Evolutionary conservation across 2,888 invertebrate genomes (phyloP).

Genomic region (Orthosia incerta): DNA sequence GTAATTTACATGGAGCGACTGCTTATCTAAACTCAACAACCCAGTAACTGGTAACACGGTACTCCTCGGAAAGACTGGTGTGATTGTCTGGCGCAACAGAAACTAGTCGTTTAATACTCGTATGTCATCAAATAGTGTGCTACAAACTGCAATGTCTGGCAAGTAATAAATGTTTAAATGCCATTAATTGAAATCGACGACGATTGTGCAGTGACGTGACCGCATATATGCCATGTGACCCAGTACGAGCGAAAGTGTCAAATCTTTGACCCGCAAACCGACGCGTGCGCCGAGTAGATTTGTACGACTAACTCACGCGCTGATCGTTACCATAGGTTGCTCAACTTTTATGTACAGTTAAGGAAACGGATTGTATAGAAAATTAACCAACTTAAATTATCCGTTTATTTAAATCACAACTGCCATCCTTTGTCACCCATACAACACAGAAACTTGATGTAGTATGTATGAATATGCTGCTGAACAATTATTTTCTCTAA

Average conservation of each 20-base stretch:
- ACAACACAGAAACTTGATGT: not conserved
- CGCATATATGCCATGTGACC: slow-evolving; percentile 28
- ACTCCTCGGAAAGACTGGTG: too few relatives aligned
- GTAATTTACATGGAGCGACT: too few relatives aligned
- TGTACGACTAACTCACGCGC: not conserved
- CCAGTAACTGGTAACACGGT: too few relatives aligned
- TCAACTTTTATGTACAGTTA: not conserved
- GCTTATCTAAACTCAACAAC: too few relatives aligned
- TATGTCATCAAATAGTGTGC: not conserved
- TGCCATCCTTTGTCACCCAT: not conserved
- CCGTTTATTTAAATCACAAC: not conserved
- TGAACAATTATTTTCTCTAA: not conserved
- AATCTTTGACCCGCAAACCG: slow-evolving; percentile 8
- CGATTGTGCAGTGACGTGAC: slow-evolving; percentile 17
- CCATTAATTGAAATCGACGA: slow-evolving; percentile 34
- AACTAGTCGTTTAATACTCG: not conserved
- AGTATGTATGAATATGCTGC: not conserved
- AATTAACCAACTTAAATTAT: not conserved
- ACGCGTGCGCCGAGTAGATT: slow-evolving; percentile 12
- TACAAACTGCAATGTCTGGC: slow-evolving; percentile 26
- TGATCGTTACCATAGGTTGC: not conserved
- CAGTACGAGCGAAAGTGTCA: slow-evolving; percentile 49
- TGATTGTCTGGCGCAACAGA: too few relatives aligned
- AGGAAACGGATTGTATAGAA: not conserved
- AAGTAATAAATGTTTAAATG: slow-evolving; percentile 31